Conservation (phyloP, 1,140 invertebrate species). For the Panagrolaimus sp. region DNA sequence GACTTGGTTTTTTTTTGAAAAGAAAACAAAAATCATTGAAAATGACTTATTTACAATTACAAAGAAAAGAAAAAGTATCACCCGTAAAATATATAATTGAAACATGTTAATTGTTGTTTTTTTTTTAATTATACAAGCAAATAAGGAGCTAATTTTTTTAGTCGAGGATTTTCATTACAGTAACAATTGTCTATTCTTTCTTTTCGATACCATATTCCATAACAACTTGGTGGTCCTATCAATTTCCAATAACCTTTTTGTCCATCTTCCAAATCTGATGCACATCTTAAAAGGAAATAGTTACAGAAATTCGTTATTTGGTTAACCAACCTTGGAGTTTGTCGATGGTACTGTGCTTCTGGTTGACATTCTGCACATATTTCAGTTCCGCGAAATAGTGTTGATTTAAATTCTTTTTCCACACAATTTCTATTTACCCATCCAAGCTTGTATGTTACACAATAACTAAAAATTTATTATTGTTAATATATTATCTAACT, state of each 20-base stretch:
- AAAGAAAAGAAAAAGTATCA: too few species aligned
- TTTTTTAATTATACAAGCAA: background rate
- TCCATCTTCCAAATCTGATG: conserved; percentile 47
- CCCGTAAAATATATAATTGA: too few species aligned
- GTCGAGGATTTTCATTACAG: background rate
- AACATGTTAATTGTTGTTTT: too few species aligned
- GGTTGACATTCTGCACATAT: conserved; percentile 52
- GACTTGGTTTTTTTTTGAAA: too few species aligned
- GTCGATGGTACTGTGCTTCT: conserved; percentile 46
- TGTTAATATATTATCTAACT: background rate
- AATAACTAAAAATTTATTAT: conserved; percentile 41
- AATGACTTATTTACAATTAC: too few species aligned
- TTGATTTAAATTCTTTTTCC: conserved; percentile 21
- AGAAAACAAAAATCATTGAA: too few species aligned
- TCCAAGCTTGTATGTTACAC: conserved; percentile 41
- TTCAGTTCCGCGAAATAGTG: background rate
- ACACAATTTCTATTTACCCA: conserved; percentile 49
- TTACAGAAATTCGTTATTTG: background rate
- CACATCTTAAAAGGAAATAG: conserved; percentile 29
- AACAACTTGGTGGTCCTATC: conserved; percentile 43
- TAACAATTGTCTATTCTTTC: background rate
- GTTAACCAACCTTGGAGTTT: conserved; percentile 29
- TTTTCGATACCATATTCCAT: conserved; percentile 37
- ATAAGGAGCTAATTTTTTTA: background rate
- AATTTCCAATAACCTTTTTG: conserved; percentile 50